Conservation (phyloP, 2,113 vertebrate genomes). For the Okapia johnstoni region DNA sequence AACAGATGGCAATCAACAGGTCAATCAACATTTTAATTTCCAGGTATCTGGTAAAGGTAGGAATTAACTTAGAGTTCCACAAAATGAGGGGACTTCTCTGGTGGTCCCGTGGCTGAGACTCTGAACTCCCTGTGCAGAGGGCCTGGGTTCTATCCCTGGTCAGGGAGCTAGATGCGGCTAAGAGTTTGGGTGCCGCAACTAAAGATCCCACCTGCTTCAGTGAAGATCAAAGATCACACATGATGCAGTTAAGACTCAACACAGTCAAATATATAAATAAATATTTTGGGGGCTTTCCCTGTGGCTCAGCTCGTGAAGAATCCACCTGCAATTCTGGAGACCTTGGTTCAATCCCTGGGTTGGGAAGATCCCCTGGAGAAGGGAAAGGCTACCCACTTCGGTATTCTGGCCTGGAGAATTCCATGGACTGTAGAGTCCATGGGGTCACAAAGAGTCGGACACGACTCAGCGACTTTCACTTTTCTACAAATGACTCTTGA, state of each 20-base stretch:
- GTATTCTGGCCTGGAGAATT: background rate
- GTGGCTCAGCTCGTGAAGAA: background rate
- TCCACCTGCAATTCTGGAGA: background rate
- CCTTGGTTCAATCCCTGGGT: background rate
- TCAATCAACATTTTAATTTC: background rate
- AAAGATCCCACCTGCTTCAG: background rate
- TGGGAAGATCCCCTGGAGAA: background rate
- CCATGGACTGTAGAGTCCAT: background rate
- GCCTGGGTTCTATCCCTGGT: background rate
- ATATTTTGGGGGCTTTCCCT: background rate
- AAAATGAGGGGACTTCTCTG: background rate
- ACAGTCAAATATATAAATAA: background rate
- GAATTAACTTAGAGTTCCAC: background rate
- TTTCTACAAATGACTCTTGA: background rate
- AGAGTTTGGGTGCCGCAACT: background rate
- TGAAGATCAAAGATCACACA: background rate
- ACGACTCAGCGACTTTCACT: background rate
- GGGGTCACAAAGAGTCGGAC: background rate
- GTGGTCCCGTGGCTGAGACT: background rate
- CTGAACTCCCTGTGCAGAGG: background rate
- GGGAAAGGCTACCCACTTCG: background rate
- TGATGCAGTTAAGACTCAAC: background rate
- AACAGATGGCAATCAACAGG: background rate
- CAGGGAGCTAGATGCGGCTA: background rate
- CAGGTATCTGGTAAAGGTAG: background rate